Base-by-base conservation (phyloP, 2,888 invertebrate species). In the Branchellion lobata region DNA sequence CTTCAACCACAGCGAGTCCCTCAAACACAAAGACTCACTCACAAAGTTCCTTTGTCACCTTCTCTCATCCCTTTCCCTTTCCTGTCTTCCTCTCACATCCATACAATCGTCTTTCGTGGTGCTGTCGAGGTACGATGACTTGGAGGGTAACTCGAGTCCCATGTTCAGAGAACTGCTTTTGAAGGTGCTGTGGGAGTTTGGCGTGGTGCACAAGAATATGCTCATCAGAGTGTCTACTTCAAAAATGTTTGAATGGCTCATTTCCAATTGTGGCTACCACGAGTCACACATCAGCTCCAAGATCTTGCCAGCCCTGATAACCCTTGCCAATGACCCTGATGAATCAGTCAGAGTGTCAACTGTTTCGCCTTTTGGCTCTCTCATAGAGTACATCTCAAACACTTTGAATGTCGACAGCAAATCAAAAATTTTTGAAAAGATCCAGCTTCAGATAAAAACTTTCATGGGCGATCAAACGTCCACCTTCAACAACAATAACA, bases 281-380 rank as follows among this genome's bases (percentile, higher is more conserved):
- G 91, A 91, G 82, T 87, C 87, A 69, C 86, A 91, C 79, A 88
- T 91, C 24, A 89, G 90, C 47, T 87, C 90, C 2, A 89, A 91
- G 85, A 89, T 92, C 65, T 89, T 91, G 31, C 92, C 92, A n/a
- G 92, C 92, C 33, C 89, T 92, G 31, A 90, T 92, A 68, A 92
- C 92, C 0, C 87, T 92, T 57, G 91, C 92, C 53, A 91, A 90
- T 85, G 92, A 92, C 86, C 89, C 90, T 81, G 91, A 92, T 85
- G 87, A 91, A 91, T 83, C 89, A 82, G 92, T 92, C 0, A 88
- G 90, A 84, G 90, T 90, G 73, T 90, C 91, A 3, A 90, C 91
- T 2, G 89, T 92, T 82, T 90, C 91, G 72, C 90, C 91, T 0
- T 88, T 92, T 81, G 91, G 91, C 33, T 89, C 89, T 80, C 88